Evolutionary conservation across 2,888 invertebrate species (phyloP), one percentile per base, ranked within the genome.

Genomic region (Ptychoptera albimana): DNA sequence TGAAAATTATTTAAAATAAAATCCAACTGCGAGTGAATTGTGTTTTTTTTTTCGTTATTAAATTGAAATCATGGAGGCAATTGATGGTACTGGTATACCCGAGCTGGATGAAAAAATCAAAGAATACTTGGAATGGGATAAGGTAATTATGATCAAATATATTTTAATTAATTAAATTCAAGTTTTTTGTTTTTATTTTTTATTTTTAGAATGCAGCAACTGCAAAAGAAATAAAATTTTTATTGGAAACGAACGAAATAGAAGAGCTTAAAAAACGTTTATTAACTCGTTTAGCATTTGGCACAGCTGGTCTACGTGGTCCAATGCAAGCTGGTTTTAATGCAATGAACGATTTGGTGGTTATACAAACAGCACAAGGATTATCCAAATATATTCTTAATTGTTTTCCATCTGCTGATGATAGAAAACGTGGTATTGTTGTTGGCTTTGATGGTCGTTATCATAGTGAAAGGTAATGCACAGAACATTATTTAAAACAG

Each of bases 291-390:
- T 71, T 92, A 54, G 70, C 76, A 54, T 94, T 94, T 63, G 94
- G 94, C 13, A 96, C 94, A 1, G 94, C 94, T 1, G 94, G 97
- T 0, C 69, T 98, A 31, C 75, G 98, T 50, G 91, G 85, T 0
- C 72, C 72, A 50, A 97, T 98, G 97, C 85, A 80, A 13, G 83
- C 92, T 12, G 98, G 98, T 0, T 94, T 84, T 63, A 77, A 76
- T 51, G 79, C 82, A 50, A 89, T 98, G 86, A 99, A 99, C 63
- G 97, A 98, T 63, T 72, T 99, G 38, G 93, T 94, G 0, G 87
- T 93, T 48, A 74, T 98, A 41, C 98, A 98, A 68, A 92, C 94
- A 2, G 82, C 82, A 2, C 91, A 96, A 74, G 96, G 94, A 1
- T 63, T 96, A 6, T 74, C 80, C 39, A 75, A 77, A 42, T 89